These are phyloP conservation scores for Dryocosmus kuriphilus DNA, from an alignment of 2,888 invertebrate genomes.

Conservation along the genomic window DNA sequence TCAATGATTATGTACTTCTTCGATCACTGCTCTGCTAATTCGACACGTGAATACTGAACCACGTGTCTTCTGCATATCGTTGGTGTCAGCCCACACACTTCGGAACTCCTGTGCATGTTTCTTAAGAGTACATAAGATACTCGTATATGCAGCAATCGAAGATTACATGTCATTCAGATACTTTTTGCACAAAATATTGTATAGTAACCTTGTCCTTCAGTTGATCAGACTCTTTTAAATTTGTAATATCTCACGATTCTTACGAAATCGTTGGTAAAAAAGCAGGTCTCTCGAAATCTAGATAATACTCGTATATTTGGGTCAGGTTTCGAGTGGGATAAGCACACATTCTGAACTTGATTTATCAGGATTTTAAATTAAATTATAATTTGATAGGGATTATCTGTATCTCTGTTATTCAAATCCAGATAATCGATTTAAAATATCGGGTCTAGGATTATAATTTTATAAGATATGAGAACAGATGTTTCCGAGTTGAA, in stretches of 20 bases:
- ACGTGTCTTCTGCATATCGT: background rate
- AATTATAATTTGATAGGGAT: background rate
- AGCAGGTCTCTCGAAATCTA: background rate
- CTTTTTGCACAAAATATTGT: background rate
- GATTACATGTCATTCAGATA: background rate
- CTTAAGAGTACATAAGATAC: background rate
- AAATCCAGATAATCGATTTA: background rate
- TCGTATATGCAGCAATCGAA: background rate
- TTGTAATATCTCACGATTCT: background rate
- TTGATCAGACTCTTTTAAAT: too few species aligned
- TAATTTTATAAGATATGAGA: background rate
- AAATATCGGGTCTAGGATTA: background rate
- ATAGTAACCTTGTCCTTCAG: background rate
- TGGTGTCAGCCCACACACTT: background rate
- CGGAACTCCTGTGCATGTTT: background rate
- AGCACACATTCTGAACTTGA: too few species aligned
- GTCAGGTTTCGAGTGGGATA: too few species aligned
- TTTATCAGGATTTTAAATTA: background rate
- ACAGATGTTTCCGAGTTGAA: background rate
- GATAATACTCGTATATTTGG: too few species aligned
- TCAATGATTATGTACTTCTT: background rate
- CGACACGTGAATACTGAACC: too few species aligned
- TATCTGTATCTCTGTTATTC: background rate
- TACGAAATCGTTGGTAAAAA: background rate
- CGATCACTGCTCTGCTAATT: background rate